Conservation (phyloP, 2,113 vertebrate species). For the Drymodes brunneopygia region DNA sequence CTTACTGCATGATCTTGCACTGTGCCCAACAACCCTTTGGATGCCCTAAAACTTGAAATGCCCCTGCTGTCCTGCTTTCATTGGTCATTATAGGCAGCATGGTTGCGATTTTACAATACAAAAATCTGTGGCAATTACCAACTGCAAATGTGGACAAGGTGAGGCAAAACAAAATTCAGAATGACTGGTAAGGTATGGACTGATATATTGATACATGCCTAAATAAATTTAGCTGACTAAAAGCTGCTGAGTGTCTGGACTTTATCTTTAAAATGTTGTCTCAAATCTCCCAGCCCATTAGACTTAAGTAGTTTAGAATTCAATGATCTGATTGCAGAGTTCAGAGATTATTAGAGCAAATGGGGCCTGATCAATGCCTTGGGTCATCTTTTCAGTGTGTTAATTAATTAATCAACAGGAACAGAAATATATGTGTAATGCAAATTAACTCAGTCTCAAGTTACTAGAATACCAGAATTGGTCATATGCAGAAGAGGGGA, state of each 20-base stretch:
- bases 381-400: background rate
- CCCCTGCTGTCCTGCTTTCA: background rate
- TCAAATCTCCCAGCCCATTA: background rate
- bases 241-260: background rate
- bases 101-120: background rate
- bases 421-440: background rate
- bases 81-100: background rate
- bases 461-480: background rate
- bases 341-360: slow-evolving; percentile 3
- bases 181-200: background rate
- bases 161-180: background rate
- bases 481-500: background rate
- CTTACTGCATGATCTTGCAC: background rate
- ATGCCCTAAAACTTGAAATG: background rate
- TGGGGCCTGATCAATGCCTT: background rate
- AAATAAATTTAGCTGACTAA: background rate
- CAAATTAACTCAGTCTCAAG: background rate
- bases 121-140: background rate
- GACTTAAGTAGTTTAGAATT: background rate
- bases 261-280: background rate
- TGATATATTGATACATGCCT: background rate
- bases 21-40: background rate
- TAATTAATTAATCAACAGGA: slow-evolving; percentile 22
- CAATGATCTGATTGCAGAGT: background rate
- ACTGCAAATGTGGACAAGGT: background rate